phyloP scores from a whole-genome alignment of 2,888 invertebrate species.

The Automeris io region DNA sequence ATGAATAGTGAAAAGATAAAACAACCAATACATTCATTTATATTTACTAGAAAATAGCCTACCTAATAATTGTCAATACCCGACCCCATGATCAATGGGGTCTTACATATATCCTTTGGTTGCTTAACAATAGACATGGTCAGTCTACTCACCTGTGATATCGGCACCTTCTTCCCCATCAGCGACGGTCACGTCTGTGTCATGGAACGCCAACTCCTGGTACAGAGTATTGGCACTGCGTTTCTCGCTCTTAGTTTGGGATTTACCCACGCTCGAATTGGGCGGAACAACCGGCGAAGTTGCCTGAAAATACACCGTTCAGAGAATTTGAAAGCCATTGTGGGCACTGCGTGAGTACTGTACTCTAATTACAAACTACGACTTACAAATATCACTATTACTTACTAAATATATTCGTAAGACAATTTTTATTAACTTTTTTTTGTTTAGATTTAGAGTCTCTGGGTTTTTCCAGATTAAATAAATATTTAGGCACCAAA shows the following conservation, averaged over 20 bases:
- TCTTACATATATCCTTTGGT: neutral
- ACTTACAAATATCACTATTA: too few species aligned
- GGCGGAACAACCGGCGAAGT: conserved; percentile 71
- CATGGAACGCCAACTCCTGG: conserved; percentile 94
- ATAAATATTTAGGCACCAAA: too few species aligned
- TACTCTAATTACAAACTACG: too few species aligned
- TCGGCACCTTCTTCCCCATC: conserved; percentile 87
- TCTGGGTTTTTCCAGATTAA: too few species aligned
- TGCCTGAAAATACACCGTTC: conserved; percentile 45
- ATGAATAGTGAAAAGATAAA: too few species aligned
- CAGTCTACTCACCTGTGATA: conserved; percentile 87
- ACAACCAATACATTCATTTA: too few species aligned
- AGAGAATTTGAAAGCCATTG: neutral
- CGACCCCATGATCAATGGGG: too few species aligned
- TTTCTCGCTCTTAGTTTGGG: conserved; percentile 89
- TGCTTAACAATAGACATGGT: neutral
- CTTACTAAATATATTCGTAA: too few species aligned
- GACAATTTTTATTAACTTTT: too few species aligned
- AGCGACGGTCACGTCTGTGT: conserved; percentile 89
- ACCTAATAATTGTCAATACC: too few species aligned
- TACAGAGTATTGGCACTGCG: conserved; percentile 93
- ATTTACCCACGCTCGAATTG: conserved; percentile 44
- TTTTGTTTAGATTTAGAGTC: too few species aligned
- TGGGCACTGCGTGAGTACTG: neutral
- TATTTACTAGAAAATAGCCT: too few species aligned